Evolutionary conservation across 2,113 vertebrate species (phyloP).

Genomic region (Ctenodactylus gundi): DNA sequence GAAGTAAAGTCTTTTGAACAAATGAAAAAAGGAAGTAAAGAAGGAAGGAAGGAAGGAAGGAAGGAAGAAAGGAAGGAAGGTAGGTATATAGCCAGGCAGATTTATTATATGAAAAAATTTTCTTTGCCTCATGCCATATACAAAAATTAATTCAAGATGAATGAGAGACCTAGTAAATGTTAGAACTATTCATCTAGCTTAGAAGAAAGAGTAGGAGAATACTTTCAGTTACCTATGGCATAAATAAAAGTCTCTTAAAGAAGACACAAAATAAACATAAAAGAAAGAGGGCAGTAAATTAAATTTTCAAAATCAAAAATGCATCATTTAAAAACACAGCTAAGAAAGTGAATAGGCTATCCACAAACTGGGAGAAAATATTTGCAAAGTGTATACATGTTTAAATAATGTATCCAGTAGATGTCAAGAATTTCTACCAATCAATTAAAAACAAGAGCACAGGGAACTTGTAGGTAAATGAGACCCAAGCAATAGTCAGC

Average conservation of each 20-base stretch:
- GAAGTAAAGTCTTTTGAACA: background rate
- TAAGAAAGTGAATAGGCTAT: background rate
- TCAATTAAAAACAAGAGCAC: background rate
- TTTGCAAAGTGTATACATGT: background rate
- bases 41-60: background rate
- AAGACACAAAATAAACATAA: background rate
- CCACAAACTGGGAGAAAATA: background rate
- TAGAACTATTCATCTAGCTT: background rate
- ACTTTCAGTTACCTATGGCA: background rate
- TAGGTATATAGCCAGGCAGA: background rate
- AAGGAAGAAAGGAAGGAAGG: background rate
- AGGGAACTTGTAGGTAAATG: background rate
- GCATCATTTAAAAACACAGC: background rate
- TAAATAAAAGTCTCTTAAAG: background rate
- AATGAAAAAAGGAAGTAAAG: background rate
- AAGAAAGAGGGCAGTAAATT: background rate
- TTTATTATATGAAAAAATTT: background rate
- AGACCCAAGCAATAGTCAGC: background rate
- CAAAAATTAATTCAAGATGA: conserved; percentile 12
- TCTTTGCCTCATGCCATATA: background rate
- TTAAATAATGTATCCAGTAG: background rate
- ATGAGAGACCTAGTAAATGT: background rate
- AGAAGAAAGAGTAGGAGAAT: background rate
- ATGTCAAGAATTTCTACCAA: background rate
- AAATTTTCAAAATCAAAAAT: conserved; percentile 38